phyloP scores from a whole-genome alignment of 1,140 invertebrate genomes.

The Brachionus paranguensis region DNA sequence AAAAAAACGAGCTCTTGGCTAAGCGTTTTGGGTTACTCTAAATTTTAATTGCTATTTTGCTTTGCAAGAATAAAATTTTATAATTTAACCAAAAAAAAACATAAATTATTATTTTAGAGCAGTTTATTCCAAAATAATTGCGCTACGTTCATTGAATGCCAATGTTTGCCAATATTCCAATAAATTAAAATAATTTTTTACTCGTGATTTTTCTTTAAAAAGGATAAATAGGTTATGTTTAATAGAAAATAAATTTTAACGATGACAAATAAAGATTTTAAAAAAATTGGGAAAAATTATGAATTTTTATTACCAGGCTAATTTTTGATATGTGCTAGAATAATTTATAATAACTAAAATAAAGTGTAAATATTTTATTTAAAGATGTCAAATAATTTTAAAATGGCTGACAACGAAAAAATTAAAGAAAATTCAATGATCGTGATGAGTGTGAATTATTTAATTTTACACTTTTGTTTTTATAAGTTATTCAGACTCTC shows the following conservation, averaged over 20 bases:
- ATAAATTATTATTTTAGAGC: constrained; percentile 4
- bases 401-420: too few species aligned
- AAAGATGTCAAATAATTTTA: neutral
- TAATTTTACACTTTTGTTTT: too few species aligned
- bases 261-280: too few species aligned
- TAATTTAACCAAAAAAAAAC: neutral
- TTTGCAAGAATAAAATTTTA: neutral
- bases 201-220: too few species aligned
- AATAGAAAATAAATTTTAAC: too few species aligned
- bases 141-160: neutral
- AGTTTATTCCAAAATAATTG: neutral
- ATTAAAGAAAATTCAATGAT: too few species aligned
- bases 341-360: neutral
- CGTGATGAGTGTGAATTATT: too few species aligned
- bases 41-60: neutral
- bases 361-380: neutral
- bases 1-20: neutral
- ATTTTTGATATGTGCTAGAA: too few species aligned
- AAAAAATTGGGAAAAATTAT: neutral
- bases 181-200: too few species aligned
- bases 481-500: too few species aligned
- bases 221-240: too few species aligned
- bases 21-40: neutral
- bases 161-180: neutral
- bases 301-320: too few species aligned